Percentiles rank a stretch among this genome's conserved stretches.
phyloP scores from a whole-genome alignment of 2,888 invertebrate species.

The Patella pellucida region DNA sequence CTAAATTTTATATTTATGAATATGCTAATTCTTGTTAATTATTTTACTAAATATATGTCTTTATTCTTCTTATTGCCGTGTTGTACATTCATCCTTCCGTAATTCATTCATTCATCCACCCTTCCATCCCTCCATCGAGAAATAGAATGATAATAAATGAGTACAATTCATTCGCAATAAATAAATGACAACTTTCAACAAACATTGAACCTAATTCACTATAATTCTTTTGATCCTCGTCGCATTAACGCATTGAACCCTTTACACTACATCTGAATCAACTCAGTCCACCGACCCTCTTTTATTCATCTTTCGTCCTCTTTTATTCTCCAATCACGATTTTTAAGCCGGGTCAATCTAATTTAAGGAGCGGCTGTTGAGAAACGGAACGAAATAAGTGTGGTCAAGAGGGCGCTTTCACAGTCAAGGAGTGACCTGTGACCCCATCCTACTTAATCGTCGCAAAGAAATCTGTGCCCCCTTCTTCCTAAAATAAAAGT shows the following conservation, averaged over 20 bases:
- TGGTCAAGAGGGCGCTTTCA: not conserved
- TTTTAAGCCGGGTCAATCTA: constrained; percentile 10
- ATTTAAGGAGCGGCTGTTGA: constrained; percentile 6
- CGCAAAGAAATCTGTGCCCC: too few relatives aligned
- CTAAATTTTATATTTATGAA: too few relatives aligned
- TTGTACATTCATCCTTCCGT: too few relatives aligned
- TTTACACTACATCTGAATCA: not conserved
- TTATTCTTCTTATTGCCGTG: too few relatives aligned
- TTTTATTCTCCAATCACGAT: not conserved
- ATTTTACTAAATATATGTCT: too few relatives aligned
- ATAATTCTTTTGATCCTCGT: not conserved
- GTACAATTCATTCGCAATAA: too few relatives aligned
- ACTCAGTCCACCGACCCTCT: not conserved
- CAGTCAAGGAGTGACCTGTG: not conserved
- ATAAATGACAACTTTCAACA: not conserved
- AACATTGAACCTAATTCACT: not conserved
- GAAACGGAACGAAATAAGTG: not conserved
- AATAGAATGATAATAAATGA: too few relatives aligned
- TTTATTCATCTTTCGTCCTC: not conserved
- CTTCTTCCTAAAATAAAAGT: too few relatives aligned
- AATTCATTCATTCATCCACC: too few relatives aligned
- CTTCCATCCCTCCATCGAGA: too few relatives aligned
- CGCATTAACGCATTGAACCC: not conserved
- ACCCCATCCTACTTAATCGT: not conserved
- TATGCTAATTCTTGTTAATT: too few relatives aligned